phyloP scores from a whole-genome alignment of 2,113 vertebrate species.

The Elephantulus edwardii region DNA sequence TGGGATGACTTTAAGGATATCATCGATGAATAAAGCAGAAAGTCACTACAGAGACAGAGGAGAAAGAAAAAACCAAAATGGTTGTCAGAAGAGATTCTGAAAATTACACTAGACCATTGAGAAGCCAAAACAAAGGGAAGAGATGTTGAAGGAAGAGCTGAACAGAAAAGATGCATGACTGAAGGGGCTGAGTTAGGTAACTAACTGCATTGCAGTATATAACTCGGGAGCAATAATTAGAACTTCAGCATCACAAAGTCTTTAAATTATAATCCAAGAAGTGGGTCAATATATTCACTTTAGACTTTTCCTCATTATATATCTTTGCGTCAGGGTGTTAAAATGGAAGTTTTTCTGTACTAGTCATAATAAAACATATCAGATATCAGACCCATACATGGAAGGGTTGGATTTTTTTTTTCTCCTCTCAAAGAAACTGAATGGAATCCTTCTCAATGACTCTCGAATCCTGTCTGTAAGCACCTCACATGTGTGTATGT shows the following conservation, averaged over 20 bases:
- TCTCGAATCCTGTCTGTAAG: neutral
- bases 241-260: neutral
- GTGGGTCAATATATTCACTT: neutral
- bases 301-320: neutral
- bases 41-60: too few species aligned
- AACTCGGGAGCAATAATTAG: neutral
- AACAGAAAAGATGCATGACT: neutral
- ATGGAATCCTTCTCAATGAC: neutral
- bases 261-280: neutral
- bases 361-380: slow-evolving; percentile 14
- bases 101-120: too few species aligned
- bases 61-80: too few species aligned
- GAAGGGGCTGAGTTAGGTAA: neutral
- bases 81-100: too few species aligned
- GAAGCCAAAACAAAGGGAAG: too few species aligned
- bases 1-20: too few species aligned
- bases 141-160: too few species aligned
- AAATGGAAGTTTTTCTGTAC: neutral
- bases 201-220: neutral
- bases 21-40: too few species aligned
- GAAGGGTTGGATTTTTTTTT: neutral
- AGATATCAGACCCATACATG: neutral
- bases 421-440: slow-evolving; percentile 14
- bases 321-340: neutral
- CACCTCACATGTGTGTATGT: neutral